Evolutionary conservation across 2,797 vertebrate genomes (phyloP).

Genomic region (Florisuga fusca): DNA sequence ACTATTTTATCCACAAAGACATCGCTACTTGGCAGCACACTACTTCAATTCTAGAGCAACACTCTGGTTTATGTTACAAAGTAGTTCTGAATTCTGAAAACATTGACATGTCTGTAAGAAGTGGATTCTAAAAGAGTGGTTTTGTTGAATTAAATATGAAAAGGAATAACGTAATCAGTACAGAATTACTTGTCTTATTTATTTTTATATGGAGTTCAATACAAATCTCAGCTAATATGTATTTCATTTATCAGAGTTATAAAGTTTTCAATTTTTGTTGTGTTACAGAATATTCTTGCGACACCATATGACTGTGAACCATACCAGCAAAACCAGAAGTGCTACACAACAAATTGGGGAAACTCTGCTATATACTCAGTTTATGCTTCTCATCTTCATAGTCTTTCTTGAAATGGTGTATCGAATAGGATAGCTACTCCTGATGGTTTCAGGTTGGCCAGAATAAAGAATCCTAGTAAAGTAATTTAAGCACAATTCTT

Average conservation of each 20-base stretch:
- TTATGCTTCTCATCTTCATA: not conserved
- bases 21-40: slow-evolving; percentile 17
- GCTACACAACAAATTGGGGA: not conserved
- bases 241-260: not conserved
- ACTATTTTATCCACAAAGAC: slow-evolving; percentile 53
- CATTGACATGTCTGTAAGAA: slow-evolving; percentile 60
- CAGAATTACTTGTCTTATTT: slow-evolving; percentile 40
- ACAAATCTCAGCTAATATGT: slow-evolving; percentile 1
- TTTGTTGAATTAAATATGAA: slow-evolving; percentile 75
- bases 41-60: slow-evolving; percentile 17
- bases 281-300: not conserved
- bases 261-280: not conserved
- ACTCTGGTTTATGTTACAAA: slow-evolving; percentile 51
- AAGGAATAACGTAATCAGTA: slow-evolving; percentile 54
- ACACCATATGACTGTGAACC: not conserved
- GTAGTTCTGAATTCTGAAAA: slow-evolving; percentile 50
- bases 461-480: not conserved
- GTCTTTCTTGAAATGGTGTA: not conserved
- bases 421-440: not conserved
- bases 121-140: slow-evolving; percentile 25
- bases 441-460: not conserved
- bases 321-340: not conserved
- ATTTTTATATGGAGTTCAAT: slow-evolving; percentile 46
- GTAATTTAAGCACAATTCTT: not conserved
- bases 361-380: not conserved